phyloP scores from a whole-genome alignment of 2,113 vertebrate genomes.

The Lichenostomus cassidix region DNA sequence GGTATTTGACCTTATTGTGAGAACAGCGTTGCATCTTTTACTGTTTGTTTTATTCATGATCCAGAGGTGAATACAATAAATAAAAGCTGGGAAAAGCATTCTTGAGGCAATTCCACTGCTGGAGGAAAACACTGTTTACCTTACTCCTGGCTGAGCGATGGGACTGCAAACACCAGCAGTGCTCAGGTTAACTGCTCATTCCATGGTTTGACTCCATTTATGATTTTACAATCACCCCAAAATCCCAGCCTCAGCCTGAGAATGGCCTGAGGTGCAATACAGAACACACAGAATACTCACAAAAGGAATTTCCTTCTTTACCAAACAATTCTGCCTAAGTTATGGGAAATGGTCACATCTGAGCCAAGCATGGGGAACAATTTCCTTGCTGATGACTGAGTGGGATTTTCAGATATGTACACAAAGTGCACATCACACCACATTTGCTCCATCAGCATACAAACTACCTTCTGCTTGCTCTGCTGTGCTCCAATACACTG shows the following conservation, averaged over 20 bases:
- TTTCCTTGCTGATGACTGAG: background rate
- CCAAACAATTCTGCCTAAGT: background rate
- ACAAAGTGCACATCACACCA: background rate
- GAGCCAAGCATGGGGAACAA: rapidly evolving
- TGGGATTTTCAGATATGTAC: background rate
- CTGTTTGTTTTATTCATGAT: constrained; percentile 67
- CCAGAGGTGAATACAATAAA: constrained; percentile 48
- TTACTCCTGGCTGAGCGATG: background rate
- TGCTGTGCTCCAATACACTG: background rate
- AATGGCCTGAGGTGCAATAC: rapidly evolving
- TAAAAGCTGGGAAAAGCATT: constrained; percentile 14
- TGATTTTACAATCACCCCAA: background rate
- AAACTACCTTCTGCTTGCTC: background rate
- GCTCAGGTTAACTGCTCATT: background rate
- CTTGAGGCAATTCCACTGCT: background rate
- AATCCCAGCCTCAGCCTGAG: background rate
- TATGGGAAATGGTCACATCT: background rate
- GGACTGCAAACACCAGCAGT: background rate
- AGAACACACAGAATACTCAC: background rate
- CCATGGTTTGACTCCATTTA: background rate
- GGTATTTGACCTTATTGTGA: constrained; percentile 45
- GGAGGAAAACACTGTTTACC: background rate
- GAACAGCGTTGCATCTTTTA: constrained; percentile 25
- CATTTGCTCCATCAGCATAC: background rate
- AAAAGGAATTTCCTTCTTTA: background rate